Base-by-base conservation (phyloP, 2,888 invertebrate genomes). In the Eurois occulta region DNA sequence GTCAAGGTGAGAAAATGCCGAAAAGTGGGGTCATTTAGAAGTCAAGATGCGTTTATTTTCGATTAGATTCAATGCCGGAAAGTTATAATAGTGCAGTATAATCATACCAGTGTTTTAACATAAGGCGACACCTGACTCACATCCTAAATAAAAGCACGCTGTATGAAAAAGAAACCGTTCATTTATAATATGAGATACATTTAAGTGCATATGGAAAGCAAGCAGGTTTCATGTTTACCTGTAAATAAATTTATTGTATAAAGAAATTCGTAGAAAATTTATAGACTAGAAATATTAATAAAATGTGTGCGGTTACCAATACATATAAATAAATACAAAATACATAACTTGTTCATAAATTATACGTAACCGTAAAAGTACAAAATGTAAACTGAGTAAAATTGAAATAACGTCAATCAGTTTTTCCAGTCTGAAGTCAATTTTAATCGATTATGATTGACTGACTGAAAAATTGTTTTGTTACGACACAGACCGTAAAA, bases 1-100 rank as follows among this genome's bases (percentile, higher is more conserved):
- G 89, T 90, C 89, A 90, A 77, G 89, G 89, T 76, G 69, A 72
- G 68, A 38, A 67, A 64, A 60, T 64, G 16, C 38, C 16, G 64
- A 72, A 81, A 84, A 86, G 68, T 81, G 71, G 77, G 18, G 65
- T 76, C 72, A 62, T 75, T 81, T 68, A 66, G 68, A 73, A 69
- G 77, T 81, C 75, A 75, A 68, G 72, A 81, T 66, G 62, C 58
- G 46, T 38, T 79, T 70, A 65, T 52, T 73, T 65, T 73, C 74
- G 60, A 77, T 81, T 87, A 81, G 28, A 72, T 69, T 83, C 79
- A 85, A 89, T 88, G 83, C 62, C 85, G 16, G 13, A 58, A 55
- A 55, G 1, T n/a, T 41, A 52, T 38, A 41, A 41, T 67, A 64
- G 38, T 43, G 64, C 43, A 1, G 38, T 58, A 46, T 62, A 75